Base-by-base conservation (phyloP, 2,888 invertebrate species). In the Odontothrips loti region DNA sequence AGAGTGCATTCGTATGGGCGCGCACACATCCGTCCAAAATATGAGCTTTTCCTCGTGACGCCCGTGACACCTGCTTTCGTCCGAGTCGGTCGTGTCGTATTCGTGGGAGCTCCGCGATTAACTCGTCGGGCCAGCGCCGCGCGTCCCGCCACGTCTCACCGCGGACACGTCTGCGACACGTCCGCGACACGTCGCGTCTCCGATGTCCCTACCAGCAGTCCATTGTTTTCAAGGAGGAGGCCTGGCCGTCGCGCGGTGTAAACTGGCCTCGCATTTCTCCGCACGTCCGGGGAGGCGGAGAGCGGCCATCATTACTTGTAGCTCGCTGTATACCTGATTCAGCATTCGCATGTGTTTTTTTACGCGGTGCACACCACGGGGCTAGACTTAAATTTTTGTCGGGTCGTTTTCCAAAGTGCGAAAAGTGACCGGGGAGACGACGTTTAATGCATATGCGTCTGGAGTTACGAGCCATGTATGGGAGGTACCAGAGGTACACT, bases 1-100 rank as follows among this genome's bases (percentile, higher is more conserved):
- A 12, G 68, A 27, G 68, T 12, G 68, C 68, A 75, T 75, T 75
- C 68, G 68, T 75, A 75, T 75, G 68, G 68, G 68, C 68, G 68
- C 68, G 68, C 68, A 27, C 23, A 8, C 68, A 12, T 27, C 23
- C 68, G 23, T 27, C 68, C 68, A 75, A 75, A 75, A 75, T 75
- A 75, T 75, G 68, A 75, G 68, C 68, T 75, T 75, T 75, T 27
- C 68, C n/a, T 27, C 68, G 68, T 27, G 68, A 75, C 68, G 27
- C 27, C 27, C 8, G 68, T 75, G 68, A 75, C 23, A 68, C 68
- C 23, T 23, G 68, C 68, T 20, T 68, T 23, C 58, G 20, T 12
- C 51, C 12, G 51, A 51, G 51, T 12, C 68, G 11, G 68, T 23
- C 27, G 68, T 9, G 34, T 43, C 34, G 34, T 11, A 27, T 12